phyloP scores from a whole-genome alignment of 2,888 invertebrate genomes.

The Drosophila macrospina region DNA sequence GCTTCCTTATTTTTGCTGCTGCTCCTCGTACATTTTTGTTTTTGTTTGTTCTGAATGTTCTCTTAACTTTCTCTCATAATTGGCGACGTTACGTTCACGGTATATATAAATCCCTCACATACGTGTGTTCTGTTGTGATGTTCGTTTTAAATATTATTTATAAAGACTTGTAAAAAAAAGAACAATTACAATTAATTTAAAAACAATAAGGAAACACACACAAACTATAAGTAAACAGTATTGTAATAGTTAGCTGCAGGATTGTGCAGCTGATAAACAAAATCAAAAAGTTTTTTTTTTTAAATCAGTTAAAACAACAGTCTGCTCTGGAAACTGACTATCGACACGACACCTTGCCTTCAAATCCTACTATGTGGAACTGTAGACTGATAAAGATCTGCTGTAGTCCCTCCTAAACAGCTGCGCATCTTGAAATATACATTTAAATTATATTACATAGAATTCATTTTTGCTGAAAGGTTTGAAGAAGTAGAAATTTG shows the following conservation, averaged over 20 bases:
- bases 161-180: slow-evolving; percentile 33
- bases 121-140: slow-evolving; percentile 52
- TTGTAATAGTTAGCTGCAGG: slow-evolving; percentile 11
- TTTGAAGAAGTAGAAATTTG: slow-evolving; percentile 55
- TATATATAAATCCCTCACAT: slow-evolving; percentile 54
- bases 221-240: slow-evolving; percentile 56
- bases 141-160: slow-evolving; percentile 37
- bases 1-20: slow-evolving; percentile 50
- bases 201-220: slow-evolving; percentile 65
- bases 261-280: slow-evolving; percentile 23
- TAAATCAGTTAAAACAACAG: slow-evolving; percentile 5
- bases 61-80: slow-evolving; percentile 60
- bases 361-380: neutral
- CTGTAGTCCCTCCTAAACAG: slow-evolving; percentile 53
- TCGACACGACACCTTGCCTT: neutral
- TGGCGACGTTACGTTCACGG: slow-evolving; percentile 79
- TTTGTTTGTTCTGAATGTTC: slow-evolving; percentile 41
- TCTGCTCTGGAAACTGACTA: slow-evolving; percentile 19
- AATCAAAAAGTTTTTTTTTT: slow-evolving; percentile 11
- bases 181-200: slow-evolving; percentile 55
- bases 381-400: slow-evolving; percentile 4
- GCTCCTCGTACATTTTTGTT: slow-evolving; percentile 39
- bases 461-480: slow-evolving; percentile 51
- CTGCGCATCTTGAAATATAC: slow-evolving; percentile 65
- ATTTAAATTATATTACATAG: slow-evolving; percentile 15